Evolutionary conservation across 2,797 vertebrate genomes (phyloP).

Genomic region (Danio tinwini): DNA sequence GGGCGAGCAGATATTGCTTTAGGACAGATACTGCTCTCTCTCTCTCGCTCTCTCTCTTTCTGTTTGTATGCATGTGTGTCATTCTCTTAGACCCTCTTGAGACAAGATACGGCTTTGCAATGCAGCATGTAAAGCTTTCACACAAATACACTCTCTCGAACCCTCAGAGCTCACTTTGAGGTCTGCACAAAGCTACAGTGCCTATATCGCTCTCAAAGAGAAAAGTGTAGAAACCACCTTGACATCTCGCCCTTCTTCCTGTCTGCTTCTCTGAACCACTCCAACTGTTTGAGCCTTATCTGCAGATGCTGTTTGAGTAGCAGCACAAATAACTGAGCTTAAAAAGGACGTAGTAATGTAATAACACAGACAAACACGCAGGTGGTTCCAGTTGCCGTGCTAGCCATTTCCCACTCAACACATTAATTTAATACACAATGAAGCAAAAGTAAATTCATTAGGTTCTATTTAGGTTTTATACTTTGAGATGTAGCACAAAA

Average conservation of each 20-base stretch:
- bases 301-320: not conserved
- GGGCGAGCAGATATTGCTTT: no score
- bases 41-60: no score
- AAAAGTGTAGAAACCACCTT: conserved; percentile 25
- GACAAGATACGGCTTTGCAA: not conserved
- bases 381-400: not conserved
- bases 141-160: not conserved
- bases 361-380: conserved; percentile 3
- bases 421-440: not conserved
- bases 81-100: not conserved
- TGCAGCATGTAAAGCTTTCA: conserved; percentile 10
- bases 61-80: not conserved
- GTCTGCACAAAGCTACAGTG: conserved; percentile 5
- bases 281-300: conserved; percentile 4
- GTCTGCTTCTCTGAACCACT: conserved; percentile 24
- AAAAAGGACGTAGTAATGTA: not conserved
- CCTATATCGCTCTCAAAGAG: conserved; percentile 24
- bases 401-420: not conserved
- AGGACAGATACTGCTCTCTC: no score
- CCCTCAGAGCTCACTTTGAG: not conserved
- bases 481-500: conserved; percentile 1
- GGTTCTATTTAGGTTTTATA: not conserved
- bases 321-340: not conserved
- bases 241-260: conserved; percentile 3
- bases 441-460: not conserved